Base-by-base conservation (phyloP, 1,140 invertebrate species). In the Drosophila littoralis region DNA sequence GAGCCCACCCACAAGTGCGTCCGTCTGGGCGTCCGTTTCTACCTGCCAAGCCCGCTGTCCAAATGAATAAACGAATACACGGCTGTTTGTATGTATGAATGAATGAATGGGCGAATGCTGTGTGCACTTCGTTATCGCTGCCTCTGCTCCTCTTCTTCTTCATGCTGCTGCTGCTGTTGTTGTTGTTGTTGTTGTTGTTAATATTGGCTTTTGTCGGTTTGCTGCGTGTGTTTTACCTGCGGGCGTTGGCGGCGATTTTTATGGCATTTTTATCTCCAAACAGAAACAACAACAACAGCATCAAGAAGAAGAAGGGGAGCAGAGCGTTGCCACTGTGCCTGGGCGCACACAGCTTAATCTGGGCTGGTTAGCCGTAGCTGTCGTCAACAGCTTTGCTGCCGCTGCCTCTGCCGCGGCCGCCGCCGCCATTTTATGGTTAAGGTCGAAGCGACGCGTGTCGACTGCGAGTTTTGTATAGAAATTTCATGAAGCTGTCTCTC, bases 1-100 rank as follows among this genome's bases (percentile, higher is more conserved):
- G 77, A 88, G 83, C 83, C 83, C 83, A 88, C 83, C 83, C 83
- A 88, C 83, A 88, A 84, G 50, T 79, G 68, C 67, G 78, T 80
- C 75, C 48, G 63, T 79, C 60, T 17, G 46, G 13, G 13, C 32
- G 48, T 64, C 43, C 60, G 59, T 52, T 33, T 69, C 74, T 77
- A 77, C 74, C 81, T 71, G 79, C 65, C 61, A 28, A 48, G 17
- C 28, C 17, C 46, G 17, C 75, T 71, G 77, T 85, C 66, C 45
- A 67, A 81, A 80, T 71, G 77, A 84, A 77, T 83, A 60, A 79
- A 75, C 79, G 81, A 72, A 28, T 28, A 28, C 22, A 22, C 22
- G 22, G 22, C 28, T 76, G 58, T 48, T 61, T 64, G 58, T 48
- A 65, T 64, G 71, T 69, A 69, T 83, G 78, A 85, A 75, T 65